These are phyloP conservation scores for Lepilemur septentrionalis DNA, from an alignment of 2,797 vertebrate genomes.

Conservation along the genomic window DNA sequence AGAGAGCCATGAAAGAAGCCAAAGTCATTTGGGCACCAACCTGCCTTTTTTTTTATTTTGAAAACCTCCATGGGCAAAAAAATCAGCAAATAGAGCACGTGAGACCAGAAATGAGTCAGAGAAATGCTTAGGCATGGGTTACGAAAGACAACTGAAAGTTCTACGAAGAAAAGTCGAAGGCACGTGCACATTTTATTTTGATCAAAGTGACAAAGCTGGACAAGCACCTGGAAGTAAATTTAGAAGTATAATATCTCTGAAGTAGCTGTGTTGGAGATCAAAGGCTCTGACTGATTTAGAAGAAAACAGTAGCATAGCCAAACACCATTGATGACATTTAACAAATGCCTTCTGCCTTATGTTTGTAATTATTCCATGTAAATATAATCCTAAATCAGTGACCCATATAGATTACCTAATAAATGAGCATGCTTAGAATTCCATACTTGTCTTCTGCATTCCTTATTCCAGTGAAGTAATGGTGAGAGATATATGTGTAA, in stretches of 20 bases:
- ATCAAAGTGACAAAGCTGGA: background rate
- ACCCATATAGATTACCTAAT: background rate
- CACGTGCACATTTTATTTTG: background rate
- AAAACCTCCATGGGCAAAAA: background rate
- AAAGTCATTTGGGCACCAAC: background rate
- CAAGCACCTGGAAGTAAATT: background rate
- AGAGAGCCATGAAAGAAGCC: background rate
- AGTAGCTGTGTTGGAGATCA: background rate
- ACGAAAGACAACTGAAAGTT: background rate
- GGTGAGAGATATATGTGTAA: background rate
- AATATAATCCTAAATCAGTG: background rate
- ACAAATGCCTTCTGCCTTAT: background rate
- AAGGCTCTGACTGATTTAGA: background rate
- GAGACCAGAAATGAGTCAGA: background rate
- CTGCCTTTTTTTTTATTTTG: background rate
- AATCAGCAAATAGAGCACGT: constrained; percentile 8
- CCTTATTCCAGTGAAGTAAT: background rate
- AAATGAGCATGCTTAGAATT: background rate
- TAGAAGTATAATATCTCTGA: background rate
- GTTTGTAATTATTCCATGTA: background rate
- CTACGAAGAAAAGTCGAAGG: background rate
- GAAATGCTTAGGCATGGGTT: background rate
- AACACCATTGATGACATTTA: background rate
- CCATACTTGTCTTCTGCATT: background rate
- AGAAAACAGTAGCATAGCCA: background rate